A percentile compares a stretch with the other conserved stretches of the same genome.
Conservation (phyloP, 2,797 vertebrate species). For the Aulostomus chinensis region DNA sequence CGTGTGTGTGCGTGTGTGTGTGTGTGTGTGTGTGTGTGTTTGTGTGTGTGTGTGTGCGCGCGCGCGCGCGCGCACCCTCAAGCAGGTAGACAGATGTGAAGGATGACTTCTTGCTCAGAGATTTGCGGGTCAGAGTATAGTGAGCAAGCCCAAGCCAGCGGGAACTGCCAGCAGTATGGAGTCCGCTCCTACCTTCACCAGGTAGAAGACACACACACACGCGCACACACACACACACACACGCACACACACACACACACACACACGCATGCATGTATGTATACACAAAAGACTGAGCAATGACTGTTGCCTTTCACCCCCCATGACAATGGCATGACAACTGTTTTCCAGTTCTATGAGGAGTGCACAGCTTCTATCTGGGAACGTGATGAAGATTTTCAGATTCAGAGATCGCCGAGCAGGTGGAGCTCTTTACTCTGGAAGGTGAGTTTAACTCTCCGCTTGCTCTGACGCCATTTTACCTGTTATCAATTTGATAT, state of each 20-base stretch:
- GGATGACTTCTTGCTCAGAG: conserved; percentile 93
- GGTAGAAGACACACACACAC: conserved; percentile 38
- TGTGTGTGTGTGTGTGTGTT: conserved; percentile 17
- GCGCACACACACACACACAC: not conserved
- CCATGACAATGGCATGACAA: too few relatives aligned
- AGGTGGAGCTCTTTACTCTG: conserved; percentile 98
- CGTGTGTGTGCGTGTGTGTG: conserved; percentile 25
- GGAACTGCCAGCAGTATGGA: conserved; percentile 89
- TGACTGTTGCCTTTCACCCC: too few relatives aligned
- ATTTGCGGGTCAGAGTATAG: conserved; percentile 86
- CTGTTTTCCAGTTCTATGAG: conserved; percentile 88
- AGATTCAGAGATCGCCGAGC: conserved; percentile 97
- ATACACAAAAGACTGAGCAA: not conserved
- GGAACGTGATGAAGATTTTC: conserved; percentile 98
- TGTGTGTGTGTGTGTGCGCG: too few relatives aligned
- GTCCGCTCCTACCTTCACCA: conserved; percentile 98
- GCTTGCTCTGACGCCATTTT: not conserved
- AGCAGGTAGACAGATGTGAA: conserved; percentile 79
- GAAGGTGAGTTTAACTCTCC: conserved; percentile 84
- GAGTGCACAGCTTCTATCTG: conserved; percentile 98
- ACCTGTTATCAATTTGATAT: too few relatives aligned
- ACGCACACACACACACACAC: too few relatives aligned
- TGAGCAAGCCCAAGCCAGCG: conserved; percentile 77
- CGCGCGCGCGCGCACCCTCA: conserved; percentile 23
- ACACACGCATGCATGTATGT: too few relatives aligned